Percentiles rank a stretch among this genome's conserved stretches.
phyloP scores from a whole-genome alignment of 2,797 vertebrate species.

The Anguilla pacifica region DNA sequence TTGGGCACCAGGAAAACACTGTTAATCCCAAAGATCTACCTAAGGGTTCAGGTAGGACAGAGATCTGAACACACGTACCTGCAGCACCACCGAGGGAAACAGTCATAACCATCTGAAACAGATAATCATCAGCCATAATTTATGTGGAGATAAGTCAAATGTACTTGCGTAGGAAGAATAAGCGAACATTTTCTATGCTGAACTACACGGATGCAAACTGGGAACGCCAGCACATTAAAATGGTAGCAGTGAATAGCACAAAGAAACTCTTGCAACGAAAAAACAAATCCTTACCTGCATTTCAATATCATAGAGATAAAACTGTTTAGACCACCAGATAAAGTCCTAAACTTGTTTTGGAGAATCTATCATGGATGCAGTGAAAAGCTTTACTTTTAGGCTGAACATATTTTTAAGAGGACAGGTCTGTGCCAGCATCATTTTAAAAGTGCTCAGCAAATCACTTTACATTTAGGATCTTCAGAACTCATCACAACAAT shows the following conservation, averaged over 20 bases:
- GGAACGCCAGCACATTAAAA: neutral
- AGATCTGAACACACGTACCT: too few relatives aligned
- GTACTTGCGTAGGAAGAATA: neutral
- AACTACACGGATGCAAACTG: neutral
- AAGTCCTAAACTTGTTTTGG: neutral
- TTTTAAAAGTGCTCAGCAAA: neutral
- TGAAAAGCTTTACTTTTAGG: neutral
- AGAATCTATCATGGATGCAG: neutral
- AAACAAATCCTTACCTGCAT: too few relatives aligned
- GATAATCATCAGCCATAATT: neutral
- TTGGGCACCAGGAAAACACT: too few relatives aligned
- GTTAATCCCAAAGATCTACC: too few relatives aligned
- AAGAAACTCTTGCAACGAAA: neutral
- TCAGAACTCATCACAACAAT: slow-evolving; percentile 3
- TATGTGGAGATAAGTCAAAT: neutral
- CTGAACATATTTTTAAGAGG: neutral
- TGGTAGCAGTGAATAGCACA: neutral
- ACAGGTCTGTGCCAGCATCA: neutral
- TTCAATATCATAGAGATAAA: neutral
- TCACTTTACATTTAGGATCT: neutral
- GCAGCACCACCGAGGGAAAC: too few relatives aligned
- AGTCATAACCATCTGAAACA: neutral
- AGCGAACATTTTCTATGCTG: neutral
- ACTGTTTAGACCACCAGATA: neutral
- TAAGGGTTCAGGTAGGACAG: too few relatives aligned